Evolutionary conservation across 2,888 invertebrate genomes (phyloP).

Genomic region (Agrochola lychnidis): DNA sequence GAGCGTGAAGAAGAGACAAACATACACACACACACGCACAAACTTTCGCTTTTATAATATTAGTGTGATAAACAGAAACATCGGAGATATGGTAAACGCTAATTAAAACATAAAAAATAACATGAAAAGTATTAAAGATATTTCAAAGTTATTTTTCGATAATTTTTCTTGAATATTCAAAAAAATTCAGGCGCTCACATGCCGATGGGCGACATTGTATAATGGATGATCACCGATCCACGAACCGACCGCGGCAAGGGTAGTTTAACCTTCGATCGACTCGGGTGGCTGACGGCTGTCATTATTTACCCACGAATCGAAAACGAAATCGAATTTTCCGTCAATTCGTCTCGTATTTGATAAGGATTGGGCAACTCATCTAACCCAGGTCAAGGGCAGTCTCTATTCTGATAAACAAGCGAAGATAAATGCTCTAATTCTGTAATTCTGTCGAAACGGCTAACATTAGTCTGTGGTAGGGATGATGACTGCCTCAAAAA

Average conservation of each 20-base stretch:
- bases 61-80: no score
- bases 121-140: no score
- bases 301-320: background rate
- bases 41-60: no score
- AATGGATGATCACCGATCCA: background rate
- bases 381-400: constrained; percentile 15
- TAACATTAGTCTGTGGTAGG: background rate
- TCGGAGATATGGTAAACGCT: no score
- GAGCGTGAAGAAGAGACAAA: no score
- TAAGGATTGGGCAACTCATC: constrained; percentile 23
- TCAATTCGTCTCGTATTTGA: constrained; percentile 17
- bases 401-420: background rate
- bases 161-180: no score
- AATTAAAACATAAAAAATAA: no score
- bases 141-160: no score
- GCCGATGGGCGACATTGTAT: background rate
- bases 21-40: no score
- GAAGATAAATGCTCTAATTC: constrained; percentile 14
- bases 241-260: background rate
- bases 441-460: constrained; percentile 7
- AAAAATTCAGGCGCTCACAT: no score
- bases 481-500: no score
- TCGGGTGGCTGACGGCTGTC: background rate
- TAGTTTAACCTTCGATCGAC: background rate
- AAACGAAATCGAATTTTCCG: background rate